A percentile compares a stretch with the other conserved stretches of the same genome.
Conservation (phyloP, 2,113 vertebrate genomes). For the Geothlypis trichas region DNA sequence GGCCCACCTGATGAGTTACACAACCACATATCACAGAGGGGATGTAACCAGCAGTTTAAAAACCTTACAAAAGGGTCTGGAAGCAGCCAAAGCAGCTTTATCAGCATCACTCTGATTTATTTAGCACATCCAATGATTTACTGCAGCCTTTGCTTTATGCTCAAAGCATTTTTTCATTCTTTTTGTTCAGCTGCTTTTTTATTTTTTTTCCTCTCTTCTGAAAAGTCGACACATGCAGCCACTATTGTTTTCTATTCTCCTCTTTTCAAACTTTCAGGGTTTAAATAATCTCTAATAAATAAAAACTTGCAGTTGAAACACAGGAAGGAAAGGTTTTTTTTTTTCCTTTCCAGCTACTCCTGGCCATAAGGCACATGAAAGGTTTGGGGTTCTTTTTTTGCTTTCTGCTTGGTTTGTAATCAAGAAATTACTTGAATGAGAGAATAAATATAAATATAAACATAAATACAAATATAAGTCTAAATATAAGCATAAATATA, state of each 20-base stretch:
- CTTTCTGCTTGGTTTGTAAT: conserved; percentile 39
- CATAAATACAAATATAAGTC: too few species aligned
- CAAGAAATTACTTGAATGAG: neutral
- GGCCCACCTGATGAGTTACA: conserved; percentile 67
- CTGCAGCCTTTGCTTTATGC: neutral
- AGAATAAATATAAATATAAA: neutral
- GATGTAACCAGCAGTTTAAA: conserved; percentile 36
- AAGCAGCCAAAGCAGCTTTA: conserved; percentile 42
- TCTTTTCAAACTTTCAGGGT: neutral
- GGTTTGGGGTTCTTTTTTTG: neutral
- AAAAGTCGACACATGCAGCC: neutral
- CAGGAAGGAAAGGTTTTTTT: neutral
- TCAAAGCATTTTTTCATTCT: neutral
- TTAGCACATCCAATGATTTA: conserved; percentile 41
- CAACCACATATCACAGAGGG: conserved; percentile 53
- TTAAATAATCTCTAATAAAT: conserved; percentile 44
- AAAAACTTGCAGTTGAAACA: neutral
- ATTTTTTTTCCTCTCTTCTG: neutral
- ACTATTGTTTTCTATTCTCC: conserved; percentile 52
- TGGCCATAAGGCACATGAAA: neutral
- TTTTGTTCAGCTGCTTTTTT: neutral
- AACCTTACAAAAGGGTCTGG: neutral
- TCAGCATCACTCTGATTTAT: conserved; percentile 52
- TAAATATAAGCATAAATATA: neutral
- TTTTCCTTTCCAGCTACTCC: conserved; percentile 11